These are phyloP conservation scores for Oceanodroma leucorhoa DNA, from an alignment of 2,797 vertebrate species.

Conservation along the genomic window DNA sequence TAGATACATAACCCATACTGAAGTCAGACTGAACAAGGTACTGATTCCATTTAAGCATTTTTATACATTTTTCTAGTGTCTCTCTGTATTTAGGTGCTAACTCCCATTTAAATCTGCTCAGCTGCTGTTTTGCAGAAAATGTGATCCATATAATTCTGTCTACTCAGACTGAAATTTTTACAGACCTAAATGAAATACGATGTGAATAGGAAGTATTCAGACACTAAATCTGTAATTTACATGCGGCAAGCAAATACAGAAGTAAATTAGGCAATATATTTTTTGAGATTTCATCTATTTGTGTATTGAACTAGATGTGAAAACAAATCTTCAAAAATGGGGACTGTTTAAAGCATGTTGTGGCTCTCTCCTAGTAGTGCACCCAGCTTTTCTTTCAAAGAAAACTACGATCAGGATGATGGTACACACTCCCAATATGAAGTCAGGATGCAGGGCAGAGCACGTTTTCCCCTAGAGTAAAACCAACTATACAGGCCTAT, in stretches of 20 bases:
- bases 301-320: background rate
- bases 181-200: background rate
- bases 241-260: background rate
- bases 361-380: background rate
- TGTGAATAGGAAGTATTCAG: background rate
- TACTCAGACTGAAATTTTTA: background rate
- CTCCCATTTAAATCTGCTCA: conserved; percentile 44
- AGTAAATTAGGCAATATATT: background rate
- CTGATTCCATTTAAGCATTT: background rate
- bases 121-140: conserved; percentile 12
- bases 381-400: background rate
- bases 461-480: background rate
- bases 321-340: background rate
- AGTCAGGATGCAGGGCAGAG: background rate
- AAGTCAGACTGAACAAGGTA: background rate
- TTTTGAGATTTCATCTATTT: background rate
- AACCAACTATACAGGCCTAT: background rate
- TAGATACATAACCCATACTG: background rate
- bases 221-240: background rate
- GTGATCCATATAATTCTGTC: background rate
- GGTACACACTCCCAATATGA: background rate
- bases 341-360: background rate
- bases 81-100: conserved; percentile 13
- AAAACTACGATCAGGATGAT: background rate
- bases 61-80: background rate